Evolutionary conservation across 2,888 invertebrate species (phyloP), one percentile per base, ranked within the genome.

Genomic region (Disparrhopalites patrizii): DNA sequence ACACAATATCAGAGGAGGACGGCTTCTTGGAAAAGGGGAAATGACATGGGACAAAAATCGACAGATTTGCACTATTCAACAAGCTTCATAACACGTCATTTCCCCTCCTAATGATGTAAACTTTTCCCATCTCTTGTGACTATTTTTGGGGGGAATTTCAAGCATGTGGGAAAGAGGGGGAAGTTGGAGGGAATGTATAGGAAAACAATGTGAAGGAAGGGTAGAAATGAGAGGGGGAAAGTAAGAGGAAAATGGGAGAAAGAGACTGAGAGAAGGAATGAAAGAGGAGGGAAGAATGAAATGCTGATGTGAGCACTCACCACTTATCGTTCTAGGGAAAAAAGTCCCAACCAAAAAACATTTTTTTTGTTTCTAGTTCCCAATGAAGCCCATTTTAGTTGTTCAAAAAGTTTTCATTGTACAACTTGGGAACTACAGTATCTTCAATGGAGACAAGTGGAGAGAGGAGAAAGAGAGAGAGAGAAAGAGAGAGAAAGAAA

Each of bases 51-150:
- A 66, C 66, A 66, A 61, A 66, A 67, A 67, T 63, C 66, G 66
- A 67, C 66, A 67, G 66, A 66, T 66, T 66, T 66, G 66, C 66
- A 62, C 62, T 58, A 67, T 62, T 63, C 62, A 56, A 62, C 50
- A 47, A 62, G 61, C 61, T 52, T 61, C 66, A 62, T 63, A 67
- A 62, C 62, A 62, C 66, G 64, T 64, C 67, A 60, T 67, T 63
- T 67, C 67, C 28, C 31, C 60, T 58, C 58, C 63, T 67, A 67
- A 67, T 67, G 67, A 67, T 60, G 58, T 33, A 47, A 47, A 47
- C 47, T 47, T 47, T 47, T 23, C 18, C 47, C 15, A 7, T 36
- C 36, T 36, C 36, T 36, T 10, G 8, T 36, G 15, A 13, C 47
- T 47, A 43, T 43, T 43, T 15, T 43, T 43, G n/a, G 5, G 5